Base-by-base conservation (phyloP, 2,888 invertebrate genomes). In the Gymnosoma rotundatum region DNA sequence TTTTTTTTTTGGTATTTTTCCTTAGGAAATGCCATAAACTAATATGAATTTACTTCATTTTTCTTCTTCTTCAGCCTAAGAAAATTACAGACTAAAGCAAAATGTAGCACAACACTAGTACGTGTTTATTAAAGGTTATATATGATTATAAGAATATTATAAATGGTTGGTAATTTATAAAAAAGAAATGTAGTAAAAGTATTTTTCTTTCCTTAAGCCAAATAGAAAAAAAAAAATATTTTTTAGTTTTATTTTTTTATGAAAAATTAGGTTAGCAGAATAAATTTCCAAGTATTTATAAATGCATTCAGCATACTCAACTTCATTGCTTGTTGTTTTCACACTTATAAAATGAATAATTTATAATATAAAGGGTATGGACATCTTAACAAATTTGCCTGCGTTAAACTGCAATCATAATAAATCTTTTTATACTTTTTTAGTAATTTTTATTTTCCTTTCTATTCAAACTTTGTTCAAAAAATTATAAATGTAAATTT, bases 131-230 rank as follows among this genome's bases (percentile, higher is more conserved):
- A 56, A 66, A 56, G n/a, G 16, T 32, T 66, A 48, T 45, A 64
- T 54, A 54, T 64, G 64, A 74, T 74, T 74, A 54, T 74, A 54
- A 25, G 20, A 74, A 42, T 14, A n/a, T 42, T 74, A 42, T 73
- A 61, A 73, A 73, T 73, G 25, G 52, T 9, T 6, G 61, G 63
- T 25, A 73, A 73, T 63, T 73, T 61, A 42, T 73, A 32, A 45
- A 38, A 38, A n/a, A 42, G 38, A 73, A 50, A 50, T 16, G 36
- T 36, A 25, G 61, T 20, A 61, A 73, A 16, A 61, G 38, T 61
- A 21, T 63, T 73, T 42, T 42, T 21, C 5, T 6, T 58, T 70
- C 14, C 7, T 3, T 42, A 16, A 42, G 10, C 20, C 45, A 8
- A 10, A 45, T 0, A 0, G 21, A 8, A 16, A 18, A 20, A 6